phyloP scores from a whole-genome alignment of 2,113 vertebrate genomes.

The Erythrocercus mccallii region DNA sequence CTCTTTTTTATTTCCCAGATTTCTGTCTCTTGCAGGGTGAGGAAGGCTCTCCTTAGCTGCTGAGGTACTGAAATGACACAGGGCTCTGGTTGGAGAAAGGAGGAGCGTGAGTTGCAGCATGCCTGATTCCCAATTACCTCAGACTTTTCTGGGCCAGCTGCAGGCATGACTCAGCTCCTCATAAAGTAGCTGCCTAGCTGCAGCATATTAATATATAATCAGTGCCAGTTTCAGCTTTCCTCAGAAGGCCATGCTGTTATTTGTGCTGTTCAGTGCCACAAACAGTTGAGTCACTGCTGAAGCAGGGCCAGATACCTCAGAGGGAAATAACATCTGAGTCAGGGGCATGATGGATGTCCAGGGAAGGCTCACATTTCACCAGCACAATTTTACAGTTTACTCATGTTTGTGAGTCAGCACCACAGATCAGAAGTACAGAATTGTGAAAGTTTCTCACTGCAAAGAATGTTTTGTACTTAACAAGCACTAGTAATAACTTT shows the following conservation, averaged over 20 bases:
- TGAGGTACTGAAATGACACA: background rate
- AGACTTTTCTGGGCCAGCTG: background rate
- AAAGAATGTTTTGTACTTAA: background rate
- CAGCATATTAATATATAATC: background rate
- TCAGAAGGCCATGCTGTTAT: background rate
- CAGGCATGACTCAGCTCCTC: slow-evolving; percentile 19
- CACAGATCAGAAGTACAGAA: background rate
- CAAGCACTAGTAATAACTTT: background rate
- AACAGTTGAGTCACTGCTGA: slow-evolving; percentile 18
- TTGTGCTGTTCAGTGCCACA: background rate
- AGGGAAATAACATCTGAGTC: slow-evolving; percentile 2
- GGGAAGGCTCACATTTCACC: background rate
- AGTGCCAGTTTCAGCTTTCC: background rate
- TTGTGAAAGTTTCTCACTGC: background rate
- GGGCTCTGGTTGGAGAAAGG: background rate
- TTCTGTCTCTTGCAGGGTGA: background rate
- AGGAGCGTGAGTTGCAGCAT: background rate
- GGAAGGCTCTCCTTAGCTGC: background rate
- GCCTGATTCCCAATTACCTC: background rate
- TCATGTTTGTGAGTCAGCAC: background rate
- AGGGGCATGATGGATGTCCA: background rate
- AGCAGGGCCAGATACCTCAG: background rate
- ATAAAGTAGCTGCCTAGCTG: background rate
- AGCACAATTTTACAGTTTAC: background rate
- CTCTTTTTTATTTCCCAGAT: background rate